Base-by-base conservation (phyloP, 2,888 invertebrate species). In the Drepanosiphum platanoidis region DNA sequence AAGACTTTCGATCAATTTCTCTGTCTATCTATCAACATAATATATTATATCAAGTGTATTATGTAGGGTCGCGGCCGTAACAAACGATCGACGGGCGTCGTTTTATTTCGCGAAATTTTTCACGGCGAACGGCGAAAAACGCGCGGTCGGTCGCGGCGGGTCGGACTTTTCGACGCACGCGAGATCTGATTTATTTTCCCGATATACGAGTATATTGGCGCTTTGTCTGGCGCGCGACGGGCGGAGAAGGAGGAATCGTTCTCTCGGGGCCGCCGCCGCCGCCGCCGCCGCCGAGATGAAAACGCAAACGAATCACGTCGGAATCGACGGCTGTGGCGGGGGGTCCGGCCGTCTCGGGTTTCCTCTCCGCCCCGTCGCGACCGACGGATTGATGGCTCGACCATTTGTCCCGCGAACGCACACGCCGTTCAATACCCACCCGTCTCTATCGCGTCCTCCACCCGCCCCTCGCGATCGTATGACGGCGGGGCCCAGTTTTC, bases 231-330 rank as follows among this genome's bases (percentile, higher is more conserved):
- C 70, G 22, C 18, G 32, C 9, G 27, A 2, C 42, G 15, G 1
- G 8, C 32, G 46, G 30, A 8, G 77, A 30, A n/a, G 27, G 30
- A 42, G 30, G 72, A 74, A 82, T 74, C 42, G 61, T 72, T 82
- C 74, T 82, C 72, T 32, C 61, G 64, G n/a, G 72, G n/a, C 68
- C 27, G 8, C 11, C n/a, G n/a, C n/a, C n/a, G n/a, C n/a, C n/a
- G n/a, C n/a, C n/a, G n/a, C n/a, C n/a, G n/a, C n/a, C 46, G 42
- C 18, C 78, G 39, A 68, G 22, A 58, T 27, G 82, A 32, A 72
- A 72, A 64, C 30, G 42, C 72, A n/a, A 82, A 82, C 72, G 82
- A 82, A 82, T 82, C 64, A 72, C 72, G n/a, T 27, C 61, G 39
- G 27, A 0, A 3, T 18, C 4, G 11, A 27, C 15, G 27, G 52